A percentile compares a stretch with the other conserved stretches of the same genome.
These are phyloP conservation scores for Sebastes diploproa DNA, from an alignment of 2,797 vertebrate genomes.

Conservation along the genomic window DNA sequence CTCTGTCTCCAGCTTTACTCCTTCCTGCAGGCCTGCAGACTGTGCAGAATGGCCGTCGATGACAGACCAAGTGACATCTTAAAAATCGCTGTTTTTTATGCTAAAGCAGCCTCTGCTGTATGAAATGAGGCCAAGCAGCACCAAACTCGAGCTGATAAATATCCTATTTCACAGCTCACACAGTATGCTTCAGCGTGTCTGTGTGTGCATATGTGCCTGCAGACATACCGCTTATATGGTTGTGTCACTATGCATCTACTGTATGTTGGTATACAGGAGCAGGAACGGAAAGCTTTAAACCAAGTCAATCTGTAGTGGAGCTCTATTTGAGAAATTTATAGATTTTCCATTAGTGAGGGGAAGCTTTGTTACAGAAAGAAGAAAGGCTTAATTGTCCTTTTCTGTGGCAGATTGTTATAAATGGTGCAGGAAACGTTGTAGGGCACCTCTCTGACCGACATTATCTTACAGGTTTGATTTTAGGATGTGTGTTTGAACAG, in stretches of 20 bases:
- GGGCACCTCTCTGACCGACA: slow-evolving; percentile 15
- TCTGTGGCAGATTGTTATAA: slow-evolving; percentile 25
- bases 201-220: neutral
- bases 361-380: slow-evolving; percentile 30
- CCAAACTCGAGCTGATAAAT: slow-evolving; percentile 59
- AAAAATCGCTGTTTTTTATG: slow-evolving; percentile 45
- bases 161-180: slow-evolving; percentile 52
- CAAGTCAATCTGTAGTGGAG: slow-evolving; percentile 16
- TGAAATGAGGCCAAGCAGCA: slow-evolving; percentile 54
- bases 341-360: slow-evolving; percentile 37
- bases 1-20: neutral
- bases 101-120: slow-evolving; percentile 29
- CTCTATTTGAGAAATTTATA: slow-evolving; percentile 7
- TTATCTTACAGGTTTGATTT: slow-evolving; percentile 15
- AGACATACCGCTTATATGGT: neutral
- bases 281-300: slow-evolving; percentile 3
- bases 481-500: neutral
- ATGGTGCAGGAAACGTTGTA: slow-evolving; percentile 18
- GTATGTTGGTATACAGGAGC: neutral
- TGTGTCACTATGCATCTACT: neutral
- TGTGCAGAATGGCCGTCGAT: slow-evolving; percentile 23
- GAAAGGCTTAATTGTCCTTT: slow-evolving; percentile 33
- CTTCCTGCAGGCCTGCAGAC: slow-evolving; percentile 19
- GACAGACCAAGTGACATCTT: slow-evolving; percentile 49
- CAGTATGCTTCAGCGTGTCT: neutral